phyloP scores from a whole-genome alignment of 1,140 invertebrate species.

The Colletes gigas region DNA sequence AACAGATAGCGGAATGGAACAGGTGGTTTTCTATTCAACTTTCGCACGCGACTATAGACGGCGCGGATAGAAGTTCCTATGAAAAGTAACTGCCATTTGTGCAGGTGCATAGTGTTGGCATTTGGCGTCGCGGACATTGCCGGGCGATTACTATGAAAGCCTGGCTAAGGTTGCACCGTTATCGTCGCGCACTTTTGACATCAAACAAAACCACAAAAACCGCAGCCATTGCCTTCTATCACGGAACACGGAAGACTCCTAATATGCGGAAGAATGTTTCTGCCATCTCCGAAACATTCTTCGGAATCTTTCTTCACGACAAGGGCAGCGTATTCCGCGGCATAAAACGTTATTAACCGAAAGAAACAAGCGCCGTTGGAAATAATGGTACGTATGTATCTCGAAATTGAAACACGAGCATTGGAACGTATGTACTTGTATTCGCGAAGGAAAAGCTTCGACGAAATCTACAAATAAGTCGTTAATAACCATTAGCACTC shows the following conservation, averaged over 20 bases:
- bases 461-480: too few species aligned
- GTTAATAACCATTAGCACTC: too few species aligned
- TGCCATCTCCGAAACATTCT: neutral
- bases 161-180: conserved; percentile 21
- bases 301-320: neutral
- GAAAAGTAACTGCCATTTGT: conserved; percentile 25
- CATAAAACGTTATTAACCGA: neutral
- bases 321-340: neutral
- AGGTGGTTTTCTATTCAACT: conserved; percentile 41
- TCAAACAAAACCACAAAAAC: conserved; percentile 25
- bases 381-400: conserved; percentile 3
- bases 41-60: conserved; percentile 14
- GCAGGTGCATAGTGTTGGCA: conserved; percentile 6
- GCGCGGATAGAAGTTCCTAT: conserved; percentile 1
- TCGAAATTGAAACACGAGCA: neutral
- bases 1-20: neutral
- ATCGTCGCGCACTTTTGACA: conserved; percentile 21
- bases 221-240: conserved; percentile 11
- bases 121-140: neutral
- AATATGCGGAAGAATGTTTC: conserved; percentile 15
- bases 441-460: too few species aligned
- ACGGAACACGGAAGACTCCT: conserved; percentile 20
- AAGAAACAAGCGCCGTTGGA: neutral
- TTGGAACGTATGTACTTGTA: too few species aligned
- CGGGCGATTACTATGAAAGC: conserved; percentile 23